Percentiles rank a stretch among this genome's conserved stretches.
Evolutionary conservation across 2,888 invertebrate genomes (phyloP).

Genomic region (Amorpha juglandis): DNA sequence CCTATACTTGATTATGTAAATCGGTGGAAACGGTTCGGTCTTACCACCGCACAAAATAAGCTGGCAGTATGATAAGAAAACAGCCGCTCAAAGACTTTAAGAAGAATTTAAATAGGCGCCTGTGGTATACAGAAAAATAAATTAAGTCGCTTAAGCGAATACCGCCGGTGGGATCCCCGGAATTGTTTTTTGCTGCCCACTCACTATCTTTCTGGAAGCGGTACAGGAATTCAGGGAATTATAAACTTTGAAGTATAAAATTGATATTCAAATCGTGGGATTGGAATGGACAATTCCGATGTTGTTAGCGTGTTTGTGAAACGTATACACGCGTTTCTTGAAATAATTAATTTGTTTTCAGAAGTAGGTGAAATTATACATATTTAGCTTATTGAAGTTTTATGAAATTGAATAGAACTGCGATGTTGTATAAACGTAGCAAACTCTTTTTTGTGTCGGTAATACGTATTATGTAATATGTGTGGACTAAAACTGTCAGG

Average conservation of each 20-base stretch:
- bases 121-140: constrained; percentile 39
- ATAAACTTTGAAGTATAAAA: background rate
- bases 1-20: constrained; percentile 45
- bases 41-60: constrained; percentile 35
- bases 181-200: constrained; percentile 23
- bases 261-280: background rate
- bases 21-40: constrained; percentile 33
- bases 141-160: constrained; percentile 35
- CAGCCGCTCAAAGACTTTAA: constrained; percentile 34
- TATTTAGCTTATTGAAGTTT: too few relatives aligned
- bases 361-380: too few relatives aligned
- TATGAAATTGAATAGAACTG: too few relatives aligned
- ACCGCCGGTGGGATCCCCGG: constrained; percentile 17
- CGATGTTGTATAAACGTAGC: too few relatives aligned
- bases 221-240: background rate
- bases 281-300: background rate
- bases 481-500: too few relatives aligned
- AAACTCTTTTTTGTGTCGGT: too few relatives aligned
- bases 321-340: background rate
- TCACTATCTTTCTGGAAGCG: background rate
- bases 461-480: too few relatives aligned
- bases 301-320: background rate
- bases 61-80: constrained; percentile 27
- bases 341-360: background rate
- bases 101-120: constrained; percentile 39